Percentiles rank a stretch among this genome's conserved stretches.
Evolutionary conservation across 2,797 vertebrate genomes (phyloP).

Genomic region (Mormyrops boulengeri): DNA sequence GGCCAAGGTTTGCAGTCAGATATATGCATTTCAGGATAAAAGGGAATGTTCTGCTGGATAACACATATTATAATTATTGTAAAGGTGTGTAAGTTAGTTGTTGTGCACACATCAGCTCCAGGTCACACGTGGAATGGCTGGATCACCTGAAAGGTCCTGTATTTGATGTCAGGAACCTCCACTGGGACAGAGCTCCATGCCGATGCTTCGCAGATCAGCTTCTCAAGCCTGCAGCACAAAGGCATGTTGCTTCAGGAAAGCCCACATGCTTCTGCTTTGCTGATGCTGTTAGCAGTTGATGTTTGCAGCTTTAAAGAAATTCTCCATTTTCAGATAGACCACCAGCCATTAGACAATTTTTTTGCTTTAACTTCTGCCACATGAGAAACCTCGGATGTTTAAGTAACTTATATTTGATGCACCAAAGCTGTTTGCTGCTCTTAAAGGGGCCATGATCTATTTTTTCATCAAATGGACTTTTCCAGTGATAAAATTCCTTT

Average conservation of each 20-base stretch:
- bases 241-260: background rate
- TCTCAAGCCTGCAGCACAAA: background rate
- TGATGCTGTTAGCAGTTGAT: background rate
- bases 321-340: background rate
- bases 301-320: background rate
- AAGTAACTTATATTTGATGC: no score
- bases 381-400: no score
- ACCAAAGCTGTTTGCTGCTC: no score
- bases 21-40: background rate
- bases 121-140: background rate
- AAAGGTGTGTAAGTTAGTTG: background rate
- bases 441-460: no score
- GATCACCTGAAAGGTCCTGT: background rate
- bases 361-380: no score
- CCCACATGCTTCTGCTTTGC: background rate
- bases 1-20: background rate
- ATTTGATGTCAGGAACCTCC: conserved; percentile 13
- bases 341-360: background rate
- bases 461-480: no score
- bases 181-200: background rate
- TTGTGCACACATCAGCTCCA: background rate
- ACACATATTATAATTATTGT: background rate
- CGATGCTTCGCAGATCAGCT: background rate
- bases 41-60: background rate
- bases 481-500: no score